Percentiles rank a stretch among this genome's conserved stretches.
phyloP scores from a whole-genome alignment of 2,113 vertebrate species.

The Protobothrops mucrosquamatus region DNA sequence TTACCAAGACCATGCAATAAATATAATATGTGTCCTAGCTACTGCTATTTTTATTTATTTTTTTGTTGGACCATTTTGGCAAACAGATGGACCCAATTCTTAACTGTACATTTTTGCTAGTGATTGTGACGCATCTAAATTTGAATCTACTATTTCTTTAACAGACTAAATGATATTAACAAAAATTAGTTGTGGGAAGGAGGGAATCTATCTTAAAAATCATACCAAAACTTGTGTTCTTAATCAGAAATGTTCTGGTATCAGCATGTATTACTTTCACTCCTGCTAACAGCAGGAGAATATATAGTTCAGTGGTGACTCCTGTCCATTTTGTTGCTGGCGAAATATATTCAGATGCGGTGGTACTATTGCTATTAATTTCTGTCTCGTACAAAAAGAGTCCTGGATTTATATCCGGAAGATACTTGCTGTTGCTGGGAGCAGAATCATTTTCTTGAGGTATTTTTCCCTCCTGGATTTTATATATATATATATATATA shows the following conservation, averaged over 20 bases:
- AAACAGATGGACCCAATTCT: slow-evolving; percentile 49
- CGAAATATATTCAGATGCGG: slow-evolving; percentile 46
- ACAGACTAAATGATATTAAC: slow-evolving; percentile 35
- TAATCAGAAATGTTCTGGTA: slow-evolving; percentile 7
- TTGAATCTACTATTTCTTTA: slow-evolving; percentile 32
- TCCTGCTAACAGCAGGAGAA: background rate
- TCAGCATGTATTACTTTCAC: background rate
- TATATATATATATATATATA: background rate
- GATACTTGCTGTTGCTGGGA: slow-evolving; percentile 48
- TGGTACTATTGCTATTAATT: slow-evolving; percentile 62
- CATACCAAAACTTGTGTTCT: accelerated
- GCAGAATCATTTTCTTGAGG: slow-evolving; percentile 43
- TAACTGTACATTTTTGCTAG: slow-evolving; percentile 46
- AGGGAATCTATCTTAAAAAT: background rate
- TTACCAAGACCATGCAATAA: slow-evolving; percentile 9
- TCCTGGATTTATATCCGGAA: slow-evolving; percentile 46
- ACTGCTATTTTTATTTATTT: slow-evolving; percentile 1
- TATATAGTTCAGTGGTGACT: background rate
- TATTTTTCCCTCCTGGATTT: slow-evolving; percentile 11
- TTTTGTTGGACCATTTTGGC: background rate
- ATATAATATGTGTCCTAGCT: accelerated
- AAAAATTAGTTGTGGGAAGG: background rate
- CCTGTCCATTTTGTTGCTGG: slow-evolving; percentile 54
- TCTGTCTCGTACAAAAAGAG: slow-evolving; percentile 56
- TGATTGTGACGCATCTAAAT: slow-evolving; percentile 62